phyloP scores from a whole-genome alignment of 2,797 vertebrate genomes.

The Smutsia gigantea region DNA sequence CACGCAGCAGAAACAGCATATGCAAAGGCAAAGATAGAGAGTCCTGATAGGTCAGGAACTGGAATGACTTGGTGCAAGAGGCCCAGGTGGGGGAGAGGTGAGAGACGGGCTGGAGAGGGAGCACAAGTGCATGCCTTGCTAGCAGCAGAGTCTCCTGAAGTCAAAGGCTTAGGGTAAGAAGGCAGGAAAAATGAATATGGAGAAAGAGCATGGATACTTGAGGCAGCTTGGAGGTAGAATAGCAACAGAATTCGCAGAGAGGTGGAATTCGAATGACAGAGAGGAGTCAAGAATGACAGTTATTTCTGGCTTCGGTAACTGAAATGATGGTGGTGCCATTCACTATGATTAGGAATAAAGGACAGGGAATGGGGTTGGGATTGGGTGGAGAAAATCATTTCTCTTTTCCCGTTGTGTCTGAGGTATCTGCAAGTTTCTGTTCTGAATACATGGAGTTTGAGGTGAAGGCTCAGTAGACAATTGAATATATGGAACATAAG shows the following conservation, averaged over 20 bases:
- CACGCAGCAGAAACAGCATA: background rate
- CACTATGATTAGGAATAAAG: background rate
- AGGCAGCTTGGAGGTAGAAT: background rate
- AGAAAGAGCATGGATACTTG: background rate
- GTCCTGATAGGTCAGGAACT: background rate
- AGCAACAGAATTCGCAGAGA: background rate
- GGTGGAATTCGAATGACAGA: background rate
- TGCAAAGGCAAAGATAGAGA: background rate
- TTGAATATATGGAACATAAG: background rate
- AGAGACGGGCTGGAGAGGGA: background rate
- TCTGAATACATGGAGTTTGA: background rate
- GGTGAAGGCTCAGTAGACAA: background rate
- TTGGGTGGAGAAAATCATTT: background rate
- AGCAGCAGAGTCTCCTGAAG: background rate
- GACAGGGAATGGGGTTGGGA: background rate
- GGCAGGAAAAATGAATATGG: background rate
- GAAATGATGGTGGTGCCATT: background rate
- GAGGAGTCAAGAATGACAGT: background rate
- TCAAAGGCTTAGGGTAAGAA: background rate
- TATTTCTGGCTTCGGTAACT: background rate
- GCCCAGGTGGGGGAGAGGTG: no score
- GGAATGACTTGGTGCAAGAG: background rate
- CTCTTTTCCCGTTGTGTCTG: background rate
- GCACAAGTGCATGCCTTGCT: background rate
- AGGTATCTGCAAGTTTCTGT: background rate